phyloP scores from a whole-genome alignment of 2,888 invertebrate genomes.

The Meganola albula region DNA sequence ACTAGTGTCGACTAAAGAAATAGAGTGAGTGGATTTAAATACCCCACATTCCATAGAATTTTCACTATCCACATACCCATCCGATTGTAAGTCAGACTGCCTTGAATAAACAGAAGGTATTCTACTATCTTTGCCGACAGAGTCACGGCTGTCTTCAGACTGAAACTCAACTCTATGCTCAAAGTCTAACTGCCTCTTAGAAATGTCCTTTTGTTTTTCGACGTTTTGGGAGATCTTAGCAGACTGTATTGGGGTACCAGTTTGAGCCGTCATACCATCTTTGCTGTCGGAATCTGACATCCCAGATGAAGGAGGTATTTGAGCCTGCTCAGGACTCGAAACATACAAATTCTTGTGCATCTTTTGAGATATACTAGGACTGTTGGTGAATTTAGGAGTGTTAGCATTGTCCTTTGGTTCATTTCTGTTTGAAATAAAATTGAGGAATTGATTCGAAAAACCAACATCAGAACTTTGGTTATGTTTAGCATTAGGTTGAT shows the following conservation, averaged over 20 bases:
- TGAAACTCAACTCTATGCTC: constrained; percentile 65
- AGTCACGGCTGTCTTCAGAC: constrained; percentile 72
- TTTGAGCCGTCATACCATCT: constrained; percentile 67
- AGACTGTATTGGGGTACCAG: constrained; percentile 63
- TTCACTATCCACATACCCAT: constrained; percentile 72
- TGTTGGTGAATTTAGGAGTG: constrained; percentile 72
- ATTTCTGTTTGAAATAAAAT: constrained; percentile 70
- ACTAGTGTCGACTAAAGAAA: constrained; percentile 67
- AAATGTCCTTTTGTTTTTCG: constrained; percentile 69
- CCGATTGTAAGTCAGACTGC: constrained; percentile 66
- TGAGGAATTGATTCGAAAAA: constrained; percentile 70
- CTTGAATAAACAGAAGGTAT: constrained; percentile 66
- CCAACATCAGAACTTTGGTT: constrained; percentile 66
- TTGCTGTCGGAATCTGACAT: constrained; percentile 70
- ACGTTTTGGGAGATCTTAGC: constrained; percentile 55
- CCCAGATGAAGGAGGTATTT: constrained; percentile 72
- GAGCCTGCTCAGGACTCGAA: constrained; percentile 71
- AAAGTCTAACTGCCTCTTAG: constrained; percentile 70
- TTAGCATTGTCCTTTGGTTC: constrained; percentile 75
- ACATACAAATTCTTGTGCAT: constrained; percentile 75
- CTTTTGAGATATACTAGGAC: constrained; percentile 70
- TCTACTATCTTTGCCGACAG: constrained; percentile 67
- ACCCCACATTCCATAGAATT: constrained; percentile 72
- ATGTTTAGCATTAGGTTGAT: constrained; percentile 59
- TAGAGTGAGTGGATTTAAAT: constrained; percentile 69